Conservation (phyloP, 2,113 vertebrate genomes). For the Misgurnus anguillicaudatus region DNA sequence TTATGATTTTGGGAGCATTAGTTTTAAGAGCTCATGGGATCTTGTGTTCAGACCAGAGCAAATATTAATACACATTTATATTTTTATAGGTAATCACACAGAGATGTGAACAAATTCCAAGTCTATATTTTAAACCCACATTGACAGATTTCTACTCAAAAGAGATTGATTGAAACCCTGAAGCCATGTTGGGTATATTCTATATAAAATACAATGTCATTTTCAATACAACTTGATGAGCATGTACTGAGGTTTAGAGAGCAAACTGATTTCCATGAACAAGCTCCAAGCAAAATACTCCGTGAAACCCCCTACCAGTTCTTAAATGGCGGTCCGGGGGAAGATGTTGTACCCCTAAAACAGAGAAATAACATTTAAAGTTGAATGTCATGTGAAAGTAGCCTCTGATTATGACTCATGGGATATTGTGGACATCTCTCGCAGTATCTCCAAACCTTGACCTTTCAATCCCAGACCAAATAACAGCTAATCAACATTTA, state of each 20-base stretch:
- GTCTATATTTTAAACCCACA: constrained; percentile 8
- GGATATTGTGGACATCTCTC: constrained; percentile 48
- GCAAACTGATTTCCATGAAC: background rate
- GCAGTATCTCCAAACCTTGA: constrained; percentile 3
- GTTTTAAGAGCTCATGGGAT: background rate
- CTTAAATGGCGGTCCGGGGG: background rate
- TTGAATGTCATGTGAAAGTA: constrained; percentile 26
- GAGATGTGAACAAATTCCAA: background rate
- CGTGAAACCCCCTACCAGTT: constrained; percentile 21
- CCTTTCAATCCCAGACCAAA: constrained; percentile 47
- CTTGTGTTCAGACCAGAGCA: constrained; percentile 26
- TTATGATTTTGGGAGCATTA: no score
- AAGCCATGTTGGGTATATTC: constrained; percentile 1
- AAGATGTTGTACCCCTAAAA: constrained; percentile 3
- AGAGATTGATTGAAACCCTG: no score
- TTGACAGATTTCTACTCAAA: background rate
- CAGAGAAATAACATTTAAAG: background rate
- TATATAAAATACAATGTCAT: background rate
- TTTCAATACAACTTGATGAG: background rate
- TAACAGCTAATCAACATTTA: constrained; percentile 21
- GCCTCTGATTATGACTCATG: constrained; percentile 51
- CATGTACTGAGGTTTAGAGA: background rate
- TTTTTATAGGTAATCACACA: background rate
- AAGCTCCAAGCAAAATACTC: constrained; percentile 37
- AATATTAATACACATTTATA: constrained; percentile 1